Conservation (phyloP, 2,113 vertebrate genomes). For the Perca flavescens region DNA sequence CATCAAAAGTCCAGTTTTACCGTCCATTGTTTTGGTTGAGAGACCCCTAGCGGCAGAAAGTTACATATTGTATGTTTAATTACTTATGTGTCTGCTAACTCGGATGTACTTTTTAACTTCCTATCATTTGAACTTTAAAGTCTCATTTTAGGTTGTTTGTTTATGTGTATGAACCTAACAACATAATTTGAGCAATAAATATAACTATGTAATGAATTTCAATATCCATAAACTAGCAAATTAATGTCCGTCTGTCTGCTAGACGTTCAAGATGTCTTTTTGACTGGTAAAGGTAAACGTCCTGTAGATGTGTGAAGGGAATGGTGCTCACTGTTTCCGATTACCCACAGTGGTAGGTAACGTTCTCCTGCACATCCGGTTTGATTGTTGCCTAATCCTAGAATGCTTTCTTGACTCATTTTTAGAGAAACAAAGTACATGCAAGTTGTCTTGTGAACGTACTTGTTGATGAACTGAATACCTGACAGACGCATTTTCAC, state of each 20-base stretch:
- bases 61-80: too few relatives aligned
- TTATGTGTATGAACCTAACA: slow-evolving; percentile 13
- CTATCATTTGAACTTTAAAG: slow-evolving; percentile 15
- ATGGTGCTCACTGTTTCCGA: background rate
- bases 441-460: slow-evolving; percentile 11
- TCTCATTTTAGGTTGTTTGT: slow-evolving; percentile 22
- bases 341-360: background rate
- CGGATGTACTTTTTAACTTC: slow-evolving; percentile 33
- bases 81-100: slow-evolving; percentile 20
- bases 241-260: slow-evolving; percentile 10
- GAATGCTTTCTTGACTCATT: slow-evolving; percentile 20
- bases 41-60: too few relatives aligned
- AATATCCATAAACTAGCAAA: slow-evolving; percentile 31
- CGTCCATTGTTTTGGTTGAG: too few relatives aligned
- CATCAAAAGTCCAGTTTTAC: too few relatives aligned
- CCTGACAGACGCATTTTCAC: background rate
- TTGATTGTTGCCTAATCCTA: slow-evolving; percentile 9
- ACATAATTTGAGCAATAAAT: slow-evolving; percentile 69
- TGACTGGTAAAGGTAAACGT: background rate
- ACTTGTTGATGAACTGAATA: slow-evolving; percentile 10
- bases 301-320: slow-evolving; percentile 23
- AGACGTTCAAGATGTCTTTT: slow-evolving; percentile 17
- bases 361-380: slow-evolving; percentile 15
- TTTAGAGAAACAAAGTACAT: slow-evolving; percentile 7
- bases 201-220: slow-evolving; percentile 23